phyloP scores from a whole-genome alignment of 1,140 invertebrate species.

The Drosophila watanabei region DNA sequence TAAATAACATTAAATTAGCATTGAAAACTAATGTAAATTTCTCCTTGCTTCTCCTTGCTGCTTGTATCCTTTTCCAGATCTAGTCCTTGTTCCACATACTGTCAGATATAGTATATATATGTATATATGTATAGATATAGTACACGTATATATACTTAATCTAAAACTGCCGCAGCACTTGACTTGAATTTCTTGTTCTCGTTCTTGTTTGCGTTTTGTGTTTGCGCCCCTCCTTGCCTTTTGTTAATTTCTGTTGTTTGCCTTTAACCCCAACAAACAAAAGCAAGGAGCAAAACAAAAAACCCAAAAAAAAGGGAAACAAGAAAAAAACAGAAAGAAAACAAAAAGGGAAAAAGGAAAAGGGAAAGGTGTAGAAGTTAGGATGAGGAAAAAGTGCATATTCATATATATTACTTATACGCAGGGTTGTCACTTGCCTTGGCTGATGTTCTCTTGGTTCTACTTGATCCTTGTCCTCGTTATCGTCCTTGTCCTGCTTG shows the following conservation, averaged over 20 bases:
- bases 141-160: constrained; percentile 16
- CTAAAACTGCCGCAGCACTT: constrained; percentile 66
- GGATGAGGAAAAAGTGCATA: constrained; percentile 5
- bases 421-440: constrained; percentile 70
- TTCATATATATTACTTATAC: constrained; percentile 59
- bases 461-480: constrained; percentile 4
- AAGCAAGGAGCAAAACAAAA: constrained; percentile 36
- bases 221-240: constrained; percentile 35
- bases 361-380: background rate
- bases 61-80: constrained; percentile 2
- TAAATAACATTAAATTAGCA: background rate
- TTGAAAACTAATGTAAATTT: background rate
- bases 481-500: background rate
- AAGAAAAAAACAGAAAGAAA: constrained; percentile 10
- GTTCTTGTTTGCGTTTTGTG: constrained; percentile 43
- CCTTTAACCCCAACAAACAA: constrained; percentile 70
- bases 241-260: constrained; percentile 81
- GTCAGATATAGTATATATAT: background rate
- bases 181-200: constrained; percentile 62
- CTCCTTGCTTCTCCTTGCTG: background rate
- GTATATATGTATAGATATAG: background rate
- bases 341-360: background rate
- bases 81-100: constrained; percentile 10
- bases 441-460: background rate
- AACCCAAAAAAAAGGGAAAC: background rate